Evolutionary conservation across 2,113 vertebrate species (phyloP).

Genomic region (Hyperopisus bebe): DNA sequence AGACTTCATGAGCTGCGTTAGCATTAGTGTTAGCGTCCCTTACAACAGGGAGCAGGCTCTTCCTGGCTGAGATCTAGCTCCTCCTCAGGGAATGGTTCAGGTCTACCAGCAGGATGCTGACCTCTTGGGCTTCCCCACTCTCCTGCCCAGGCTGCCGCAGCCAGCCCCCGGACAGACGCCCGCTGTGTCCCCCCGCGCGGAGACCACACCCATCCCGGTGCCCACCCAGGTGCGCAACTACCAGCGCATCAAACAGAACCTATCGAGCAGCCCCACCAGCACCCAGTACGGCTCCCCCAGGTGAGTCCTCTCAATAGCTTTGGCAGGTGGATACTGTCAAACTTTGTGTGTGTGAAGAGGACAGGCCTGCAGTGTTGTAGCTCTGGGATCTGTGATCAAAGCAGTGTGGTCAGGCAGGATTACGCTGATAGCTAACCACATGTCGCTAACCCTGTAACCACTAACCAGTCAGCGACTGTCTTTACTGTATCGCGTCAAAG

Average conservation of each 20-base stretch:
- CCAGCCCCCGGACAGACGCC: constrained; percentile 53
- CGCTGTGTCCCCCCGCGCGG: constrained; percentile 73
- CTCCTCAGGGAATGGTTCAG: constrained; percentile 22
- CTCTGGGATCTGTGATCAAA: neutral
- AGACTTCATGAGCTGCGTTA: neutral
- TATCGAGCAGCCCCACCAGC: constrained; percentile 72
- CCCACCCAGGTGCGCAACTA: constrained; percentile 94
- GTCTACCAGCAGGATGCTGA: constrained; percentile 25
- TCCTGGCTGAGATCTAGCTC: neutral
- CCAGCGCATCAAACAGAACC: constrained; percentile 94
- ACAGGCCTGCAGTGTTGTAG: neutral
- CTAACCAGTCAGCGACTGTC: neutral
- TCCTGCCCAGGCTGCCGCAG: constrained; percentile 67
- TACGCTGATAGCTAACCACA: neutral
- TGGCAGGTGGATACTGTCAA: neutral
- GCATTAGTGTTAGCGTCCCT: neutral
- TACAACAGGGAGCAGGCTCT: neutral
- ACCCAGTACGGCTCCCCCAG: constrained; percentile 80
- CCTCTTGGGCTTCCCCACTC: constrained; percentile 30
- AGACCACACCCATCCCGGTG: constrained; percentile 87
- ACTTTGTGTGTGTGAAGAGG: neutral
- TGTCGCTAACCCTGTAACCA: neutral
- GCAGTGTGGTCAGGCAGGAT: neutral
- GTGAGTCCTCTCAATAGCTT: constrained; percentile 53
- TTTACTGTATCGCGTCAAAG: neutral